Evolutionary conservation across 2,888 invertebrate species (phyloP).

Genomic region (Amaurobius ferox): DNA sequence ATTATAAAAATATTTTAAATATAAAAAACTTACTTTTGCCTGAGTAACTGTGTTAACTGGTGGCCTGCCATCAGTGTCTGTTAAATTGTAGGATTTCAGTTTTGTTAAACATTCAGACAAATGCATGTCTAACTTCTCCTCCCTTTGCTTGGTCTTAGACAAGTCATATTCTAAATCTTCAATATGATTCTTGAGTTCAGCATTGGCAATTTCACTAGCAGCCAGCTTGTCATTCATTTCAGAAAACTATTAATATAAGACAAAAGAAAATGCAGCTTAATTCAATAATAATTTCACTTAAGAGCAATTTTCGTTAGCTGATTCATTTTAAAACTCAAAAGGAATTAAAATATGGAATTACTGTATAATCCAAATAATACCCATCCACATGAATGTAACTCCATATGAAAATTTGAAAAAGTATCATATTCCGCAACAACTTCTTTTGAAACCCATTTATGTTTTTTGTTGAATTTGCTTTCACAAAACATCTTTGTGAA

Average conservation of each 20-base stretch:
- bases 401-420: too few relatives aligned
- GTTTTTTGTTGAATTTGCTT: too few relatives aligned
- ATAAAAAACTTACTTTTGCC: slow-evolving; percentile 61
- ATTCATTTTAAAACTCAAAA: too few relatives aligned
- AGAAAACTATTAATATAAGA: slow-evolving; percentile 83
- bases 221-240: slow-evolving; percentile 92
- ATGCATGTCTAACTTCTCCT: slow-evolving; percentile 94
- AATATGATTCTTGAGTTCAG: slow-evolving; percentile 95
- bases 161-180: slow-evolving; percentile 96
- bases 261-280: background rate
- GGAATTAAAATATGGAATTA: too few relatives aligned
- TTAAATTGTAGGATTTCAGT: slow-evolving; percentile 82
- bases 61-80: slow-evolving; percentile 76
- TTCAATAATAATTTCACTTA: too few relatives aligned
- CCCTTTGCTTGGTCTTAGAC: slow-evolving; percentile 85
- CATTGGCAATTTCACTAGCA: slow-evolving; percentile 94
- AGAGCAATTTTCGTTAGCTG: too few relatives aligned
- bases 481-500: too few relatives aligned
- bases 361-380: too few relatives aligned
- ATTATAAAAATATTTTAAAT: background rate
- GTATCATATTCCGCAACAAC: too few relatives aligned
- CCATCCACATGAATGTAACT: too few relatives aligned
- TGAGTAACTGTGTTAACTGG: slow-evolving; percentile 68
- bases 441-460: too few relatives aligned
- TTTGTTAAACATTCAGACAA: slow-evolving; percentile 94